Base-by-base conservation (phyloP, 2,888 invertebrate species). In the Ophonus ardosiacus region DNA sequence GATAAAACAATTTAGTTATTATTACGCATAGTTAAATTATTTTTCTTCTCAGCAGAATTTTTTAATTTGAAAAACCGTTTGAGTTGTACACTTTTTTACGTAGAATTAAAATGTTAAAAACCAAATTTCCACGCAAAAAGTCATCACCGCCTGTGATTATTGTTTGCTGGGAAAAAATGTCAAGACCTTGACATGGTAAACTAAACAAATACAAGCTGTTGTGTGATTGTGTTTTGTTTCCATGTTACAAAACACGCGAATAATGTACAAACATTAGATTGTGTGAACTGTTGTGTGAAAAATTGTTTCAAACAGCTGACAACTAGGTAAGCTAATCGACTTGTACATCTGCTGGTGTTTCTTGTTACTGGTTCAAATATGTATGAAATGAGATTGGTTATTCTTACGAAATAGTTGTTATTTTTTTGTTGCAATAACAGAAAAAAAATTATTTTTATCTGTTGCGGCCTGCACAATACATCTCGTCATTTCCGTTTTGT, bases 201-300 rank as follows among this genome's bases (percentile, higher is more conserved):
- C 63, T 24, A 63, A 63, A 24, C 63, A 63, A 63, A 24, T 63
- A 24, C 13, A 21, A 17, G 15, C 17, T n/a, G 61, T 24, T 59
- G 59, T 59, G 7, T 59, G 59, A 63, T 31, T 31, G 65, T 65
- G 65, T 65, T 68, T 68, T 68, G 68, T 68, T 68, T 21, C 24
- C 63, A 68, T 68, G 68, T 68, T 68, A 68, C 68, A 68, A 68
- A 68, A 68, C 68, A 68, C 15, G 68, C 68, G 24, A 63, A 63
- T 24, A 63, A 63, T 63, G 63, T 63, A 18, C 13, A 24, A 24
- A 63, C 38, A 38, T 24, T 68, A 31, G 31, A 68, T 68, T 68
- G 68, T 68, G 68, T 68, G 68, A 68, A 68, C 68, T 68, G 68
- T 31, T 31, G 38, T 40, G 38, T 31, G 15, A 68, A 68, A 38